Percentiles rank a stretch among this genome's conserved stretches.
phyloP scores from a whole-genome alignment of 2,888 invertebrate species.

The Argyresthia goedartella region DNA sequence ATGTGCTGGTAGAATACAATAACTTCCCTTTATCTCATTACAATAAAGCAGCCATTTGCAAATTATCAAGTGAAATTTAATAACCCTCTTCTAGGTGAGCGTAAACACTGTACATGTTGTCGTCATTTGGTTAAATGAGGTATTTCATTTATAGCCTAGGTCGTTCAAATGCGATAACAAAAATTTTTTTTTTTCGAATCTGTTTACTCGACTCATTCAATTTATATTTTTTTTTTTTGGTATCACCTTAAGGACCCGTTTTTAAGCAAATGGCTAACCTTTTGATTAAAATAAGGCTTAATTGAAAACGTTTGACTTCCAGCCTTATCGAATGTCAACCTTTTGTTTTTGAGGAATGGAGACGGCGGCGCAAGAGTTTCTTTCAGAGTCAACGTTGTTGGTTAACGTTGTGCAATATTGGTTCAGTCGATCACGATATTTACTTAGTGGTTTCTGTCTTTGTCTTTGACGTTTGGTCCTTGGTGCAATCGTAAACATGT shows the following conservation, averaged over 20 bases:
- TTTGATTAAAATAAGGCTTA: too few relatives aligned
- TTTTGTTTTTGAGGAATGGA: too few relatives aligned
- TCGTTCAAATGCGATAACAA: not conserved
- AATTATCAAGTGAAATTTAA: conserved; percentile 6
- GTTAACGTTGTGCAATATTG: too few relatives aligned
- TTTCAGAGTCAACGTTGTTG: too few relatives aligned
- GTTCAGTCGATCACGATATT: too few relatives aligned
- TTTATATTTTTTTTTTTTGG: not conserved
- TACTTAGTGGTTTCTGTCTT: too few relatives aligned
- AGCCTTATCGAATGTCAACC: too few relatives aligned
- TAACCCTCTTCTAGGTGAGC: not conserved
- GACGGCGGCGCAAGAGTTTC: too few relatives aligned
- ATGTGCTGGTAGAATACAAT: conserved; percentile 33
- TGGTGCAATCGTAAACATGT: too few relatives aligned
- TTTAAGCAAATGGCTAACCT: too few relatives aligned
- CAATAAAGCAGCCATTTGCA: conserved; percentile 10
- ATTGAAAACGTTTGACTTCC: too few relatives aligned
- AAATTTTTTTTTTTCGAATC: not conserved
- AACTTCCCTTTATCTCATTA: conserved; percentile 28
- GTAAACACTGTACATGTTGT: not conserved
- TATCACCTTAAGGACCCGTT: not conserved
- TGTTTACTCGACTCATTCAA: not conserved
- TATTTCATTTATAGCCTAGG: not conserved
- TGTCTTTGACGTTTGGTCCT: too few relatives aligned
- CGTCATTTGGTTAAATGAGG: not conserved